Evolutionary conservation across 30 jellyfish, hydroid and myxozoan genomes (phyloP).

Genomic region (Hydractinia symbiolongicarpus): DNA sequence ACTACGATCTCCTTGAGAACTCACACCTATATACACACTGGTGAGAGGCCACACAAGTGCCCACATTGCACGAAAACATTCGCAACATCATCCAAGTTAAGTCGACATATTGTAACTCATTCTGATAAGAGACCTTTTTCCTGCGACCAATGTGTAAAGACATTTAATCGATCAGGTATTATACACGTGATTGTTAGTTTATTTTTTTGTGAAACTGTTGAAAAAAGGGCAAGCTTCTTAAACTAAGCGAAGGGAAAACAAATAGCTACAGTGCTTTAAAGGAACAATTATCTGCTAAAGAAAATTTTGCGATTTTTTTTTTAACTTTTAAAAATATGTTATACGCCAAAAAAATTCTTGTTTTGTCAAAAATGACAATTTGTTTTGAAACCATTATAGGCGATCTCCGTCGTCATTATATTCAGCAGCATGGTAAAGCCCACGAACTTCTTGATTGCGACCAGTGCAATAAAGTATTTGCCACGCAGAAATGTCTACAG

Average conservation of each 20-base stretch:
- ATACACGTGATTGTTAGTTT: no score
- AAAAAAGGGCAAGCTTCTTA: no score
- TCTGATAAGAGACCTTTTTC: constrained; percentile 88
- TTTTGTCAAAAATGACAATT: no score
- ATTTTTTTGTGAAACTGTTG: no score
- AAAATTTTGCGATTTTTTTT: no score
- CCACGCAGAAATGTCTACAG: constrained; percentile 65
- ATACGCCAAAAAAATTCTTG: no score
- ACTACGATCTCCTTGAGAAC: constrained; percentile 93
- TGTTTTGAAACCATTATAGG: constrained; percentile 32
- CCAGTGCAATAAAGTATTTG: constrained; percentile 85
- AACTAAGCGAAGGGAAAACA: no score
- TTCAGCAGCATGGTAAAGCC: constrained; percentile 54
- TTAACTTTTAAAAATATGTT: no score
- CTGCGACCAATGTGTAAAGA: constrained; percentile 83
- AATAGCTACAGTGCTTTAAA: no score
- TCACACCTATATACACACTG: constrained; percentile 95
- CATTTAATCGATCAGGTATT: constrained; percentile 96
- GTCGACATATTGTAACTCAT: constrained; percentile 97
- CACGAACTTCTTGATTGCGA: constrained; percentile 76
- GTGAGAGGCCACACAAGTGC: constrained; percentile 93
- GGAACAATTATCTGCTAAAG: no score
- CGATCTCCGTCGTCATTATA: constrained; percentile 90
- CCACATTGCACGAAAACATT: constrained; percentile 91
- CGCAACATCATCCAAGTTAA: constrained; percentile 91